Evolutionary conservation across 2,797 vertebrate genomes (phyloP), one percentile per base, ranked within the genome.

Genomic region (Dipus sagitta): DNA sequence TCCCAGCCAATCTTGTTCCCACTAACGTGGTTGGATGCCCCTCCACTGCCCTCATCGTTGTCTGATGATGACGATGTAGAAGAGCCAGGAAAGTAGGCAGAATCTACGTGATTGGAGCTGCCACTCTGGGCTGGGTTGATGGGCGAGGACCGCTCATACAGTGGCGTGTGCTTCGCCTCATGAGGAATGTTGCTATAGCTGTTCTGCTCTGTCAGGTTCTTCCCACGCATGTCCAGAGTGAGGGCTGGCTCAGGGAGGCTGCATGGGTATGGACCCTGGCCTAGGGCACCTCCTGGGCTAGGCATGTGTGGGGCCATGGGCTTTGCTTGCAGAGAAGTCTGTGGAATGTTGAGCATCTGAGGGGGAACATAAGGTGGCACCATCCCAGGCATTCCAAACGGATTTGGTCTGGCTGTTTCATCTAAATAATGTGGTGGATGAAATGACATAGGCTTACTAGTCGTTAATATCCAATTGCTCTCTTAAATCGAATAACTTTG

Each of bases 401-500:
- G 99, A 98, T 99, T 99, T 98, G 99, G 98, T 99, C 98, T 98
- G 97, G 98, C 99, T 99, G 98, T 97, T 98, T 96, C 80, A 92
- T 86, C 82, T 97, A 98, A 97, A 97, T 99, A 99, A 97, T 98
- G 98, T 97, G 98, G 97, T 97, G 98, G 98, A 97, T 98, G 98
- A 98, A 98, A 98, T 97, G 98, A 98, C 92, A 98, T 98, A 94
- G 98, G 98, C 94, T 98, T 99, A 98, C 99, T 99, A 98, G 99
- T 99, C 91, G 98, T 98, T 99, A 99, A 98, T 99, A 99, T 93
- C 99, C 99, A 98, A 99, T 99, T 24, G 99, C 99, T 98, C 98
- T 99, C 98, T 99, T 99, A 98, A 99, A 99, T 92, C 99, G 99
- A 97, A 99, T 95, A 95, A 99, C 98, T 98, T 99, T 99, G 98